A percentile compares a stretch with the other conserved stretches of the same genome.
Evolutionary conservation across 2,888 invertebrate species (phyloP).

Genomic region (Pimpla rufipes): DNA sequence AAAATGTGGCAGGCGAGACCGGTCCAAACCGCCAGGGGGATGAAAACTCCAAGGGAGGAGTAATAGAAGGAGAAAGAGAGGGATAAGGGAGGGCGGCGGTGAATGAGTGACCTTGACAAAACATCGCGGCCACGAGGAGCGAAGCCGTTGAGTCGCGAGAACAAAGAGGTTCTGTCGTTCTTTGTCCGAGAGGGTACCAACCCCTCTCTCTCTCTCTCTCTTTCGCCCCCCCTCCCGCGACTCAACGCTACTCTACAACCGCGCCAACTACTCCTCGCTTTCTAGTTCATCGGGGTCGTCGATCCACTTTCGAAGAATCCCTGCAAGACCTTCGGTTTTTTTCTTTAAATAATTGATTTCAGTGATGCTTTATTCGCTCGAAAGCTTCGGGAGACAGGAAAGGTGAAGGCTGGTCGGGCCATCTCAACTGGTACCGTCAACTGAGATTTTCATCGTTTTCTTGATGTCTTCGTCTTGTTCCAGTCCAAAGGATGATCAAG

Average conservation of each 20-base stretch:
- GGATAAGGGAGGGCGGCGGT: slow-evolving; percentile 29
- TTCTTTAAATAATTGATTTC: slow-evolving; percentile 19
- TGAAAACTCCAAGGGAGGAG: slow-evolving; percentile 55
- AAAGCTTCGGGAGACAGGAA: not conserved
- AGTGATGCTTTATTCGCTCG: not conserved
- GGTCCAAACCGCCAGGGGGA: slow-evolving; percentile 40
- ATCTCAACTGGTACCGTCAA: not conserved
- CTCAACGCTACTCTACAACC: slow-evolving; percentile 67
- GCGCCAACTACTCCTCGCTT: slow-evolving; percentile 43
- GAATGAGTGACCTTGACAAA: slow-evolving; percentile 85
- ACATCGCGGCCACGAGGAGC: slow-evolving; percentile 82
- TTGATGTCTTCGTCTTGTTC: too few species aligned
- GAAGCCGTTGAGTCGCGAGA: slow-evolving; percentile 84
- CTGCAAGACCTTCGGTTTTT: slow-evolving; percentile 7
- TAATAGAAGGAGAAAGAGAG: slow-evolving; percentile 49
- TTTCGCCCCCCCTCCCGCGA: too few species aligned
- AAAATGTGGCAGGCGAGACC: slow-evolving; percentile 33
- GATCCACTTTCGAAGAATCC: slow-evolving; percentile 61
- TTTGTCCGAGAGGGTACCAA: slow-evolving; percentile 80
- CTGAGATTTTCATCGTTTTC: not conserved
- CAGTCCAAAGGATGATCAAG: too few species aligned
- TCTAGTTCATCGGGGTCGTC: slow-evolving; percentile 61
- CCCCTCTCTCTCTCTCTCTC: slow-evolving; percentile 59
- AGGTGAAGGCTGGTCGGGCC: too few species aligned
- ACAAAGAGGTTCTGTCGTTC: slow-evolving; percentile 85